Evolutionary conservation across 2,113 vertebrate species (phyloP).

Genomic region (Theristicus caerulescens): DNA sequence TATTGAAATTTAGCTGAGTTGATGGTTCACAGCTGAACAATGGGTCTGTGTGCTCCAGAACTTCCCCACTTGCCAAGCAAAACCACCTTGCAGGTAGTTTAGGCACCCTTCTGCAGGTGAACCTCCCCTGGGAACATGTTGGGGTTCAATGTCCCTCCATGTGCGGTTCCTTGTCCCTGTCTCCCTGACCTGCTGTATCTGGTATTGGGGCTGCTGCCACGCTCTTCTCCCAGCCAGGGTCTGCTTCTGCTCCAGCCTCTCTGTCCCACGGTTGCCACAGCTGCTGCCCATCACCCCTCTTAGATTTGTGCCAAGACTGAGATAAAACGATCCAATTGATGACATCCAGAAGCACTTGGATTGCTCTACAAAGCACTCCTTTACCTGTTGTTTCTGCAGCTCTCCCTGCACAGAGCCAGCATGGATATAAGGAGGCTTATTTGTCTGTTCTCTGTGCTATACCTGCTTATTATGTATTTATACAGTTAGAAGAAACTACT

Average conservation of each 20-base stretch:
- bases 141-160: accelerated
- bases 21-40: not conserved
- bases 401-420: not conserved
- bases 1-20: not conserved
- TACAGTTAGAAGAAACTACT: not conserved
- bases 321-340: not conserved
- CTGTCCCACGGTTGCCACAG: not conserved
- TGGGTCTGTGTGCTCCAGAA: not conserved
- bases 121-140: not conserved
- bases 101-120: not conserved
- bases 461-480: not conserved
- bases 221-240: not conserved
- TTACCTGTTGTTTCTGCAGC: not conserved
- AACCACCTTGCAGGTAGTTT: not conserved
- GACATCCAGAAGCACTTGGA: not conserved
- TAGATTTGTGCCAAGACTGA: not conserved
- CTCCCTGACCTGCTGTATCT: not conserved
- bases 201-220: not conserved
- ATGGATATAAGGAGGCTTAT: not conserved
- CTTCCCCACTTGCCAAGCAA: not conserved
- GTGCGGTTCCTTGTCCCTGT: not conserved
- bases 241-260: not conserved
- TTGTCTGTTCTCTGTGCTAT: not conserved
- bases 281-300: not conserved
- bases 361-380: not conserved